Conservation (phyloP, 2,797 vertebrate genomes). For the Halcyon smyrnensis region DNA sequence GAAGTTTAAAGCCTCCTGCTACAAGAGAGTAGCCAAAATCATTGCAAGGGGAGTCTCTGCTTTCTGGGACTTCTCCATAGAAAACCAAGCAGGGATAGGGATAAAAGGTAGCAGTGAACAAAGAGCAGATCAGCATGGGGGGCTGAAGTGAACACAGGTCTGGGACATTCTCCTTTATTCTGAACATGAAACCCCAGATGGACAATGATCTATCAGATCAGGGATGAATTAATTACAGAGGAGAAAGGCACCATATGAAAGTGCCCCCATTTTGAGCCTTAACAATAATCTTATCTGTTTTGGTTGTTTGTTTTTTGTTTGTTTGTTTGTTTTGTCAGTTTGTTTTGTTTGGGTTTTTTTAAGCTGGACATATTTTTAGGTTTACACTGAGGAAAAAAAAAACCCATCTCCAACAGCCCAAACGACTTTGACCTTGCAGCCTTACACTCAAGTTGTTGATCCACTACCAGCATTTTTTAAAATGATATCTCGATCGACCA, state of each 20-base stretch:
- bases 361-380: neutral
- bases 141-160: neutral
- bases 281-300: neutral
- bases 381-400: neutral
- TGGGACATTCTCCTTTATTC: neutral
- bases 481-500: neutral
- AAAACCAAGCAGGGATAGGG: neutral
- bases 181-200: fast-evolving
- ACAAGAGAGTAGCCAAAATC: neutral
- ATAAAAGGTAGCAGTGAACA: neutral
- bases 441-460: neutral
- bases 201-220: neutral
- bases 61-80: neutral
- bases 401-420: neutral
- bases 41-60: neutral
- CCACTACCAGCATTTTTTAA: neutral
- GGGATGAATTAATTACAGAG: neutral
- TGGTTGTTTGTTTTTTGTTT: too few species aligned
- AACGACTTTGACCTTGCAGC: neutral
- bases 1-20: neutral
- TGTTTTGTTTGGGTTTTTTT: neutral
- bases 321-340: neutral
- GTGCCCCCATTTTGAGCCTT: neutral
- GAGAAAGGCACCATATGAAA: neutral
- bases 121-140: neutral